Conservation (phyloP, 2,797 vertebrate genomes). For the Sebastes alutus region DNA sequence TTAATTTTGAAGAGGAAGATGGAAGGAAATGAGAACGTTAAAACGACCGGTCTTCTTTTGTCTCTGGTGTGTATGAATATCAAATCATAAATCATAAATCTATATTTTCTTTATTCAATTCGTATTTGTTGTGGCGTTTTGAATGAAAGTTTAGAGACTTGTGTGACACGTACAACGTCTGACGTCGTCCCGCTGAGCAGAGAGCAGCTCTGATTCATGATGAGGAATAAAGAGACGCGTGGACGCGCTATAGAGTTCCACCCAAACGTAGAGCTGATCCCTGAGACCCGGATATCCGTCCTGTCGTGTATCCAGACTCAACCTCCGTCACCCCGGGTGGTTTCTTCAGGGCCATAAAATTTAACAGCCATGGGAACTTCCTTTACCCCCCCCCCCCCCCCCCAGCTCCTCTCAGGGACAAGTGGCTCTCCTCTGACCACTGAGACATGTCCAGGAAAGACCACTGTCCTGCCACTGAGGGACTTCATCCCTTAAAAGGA, state of each 20-base stretch:
- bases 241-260: background rate
- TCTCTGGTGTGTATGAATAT: background rate
- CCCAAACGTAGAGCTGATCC: slow-evolving; percentile 5
- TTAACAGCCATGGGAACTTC: slow-evolving; percentile 69
- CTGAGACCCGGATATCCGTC: slow-evolving; percentile 16
- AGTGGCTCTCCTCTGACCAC: slow-evolving; percentile 30
- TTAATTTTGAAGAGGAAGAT: background rate
- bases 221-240: background rate
- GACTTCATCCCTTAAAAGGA: slow-evolving; percentile 55
- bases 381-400: background rate
- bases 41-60: background rate
- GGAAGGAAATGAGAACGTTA: background rate
- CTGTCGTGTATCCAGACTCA: slow-evolving; percentile 17
- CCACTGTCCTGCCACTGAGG: background rate
- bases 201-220: background rate
- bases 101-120: background rate
- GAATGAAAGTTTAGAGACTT: background rate
- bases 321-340: slow-evolving; percentile 23
- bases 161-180: background rate
- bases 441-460: slow-evolving; percentile 52
- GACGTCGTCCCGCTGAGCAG: background rate
- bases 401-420: slow-evolving; percentile 10
- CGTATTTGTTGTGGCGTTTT: background rate
- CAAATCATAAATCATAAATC: background rate
- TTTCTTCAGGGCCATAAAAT: slow-evolving; percentile 54